Conservation (phyloP, 2,113 vertebrate genomes). For the Ciconia maguari region DNA sequence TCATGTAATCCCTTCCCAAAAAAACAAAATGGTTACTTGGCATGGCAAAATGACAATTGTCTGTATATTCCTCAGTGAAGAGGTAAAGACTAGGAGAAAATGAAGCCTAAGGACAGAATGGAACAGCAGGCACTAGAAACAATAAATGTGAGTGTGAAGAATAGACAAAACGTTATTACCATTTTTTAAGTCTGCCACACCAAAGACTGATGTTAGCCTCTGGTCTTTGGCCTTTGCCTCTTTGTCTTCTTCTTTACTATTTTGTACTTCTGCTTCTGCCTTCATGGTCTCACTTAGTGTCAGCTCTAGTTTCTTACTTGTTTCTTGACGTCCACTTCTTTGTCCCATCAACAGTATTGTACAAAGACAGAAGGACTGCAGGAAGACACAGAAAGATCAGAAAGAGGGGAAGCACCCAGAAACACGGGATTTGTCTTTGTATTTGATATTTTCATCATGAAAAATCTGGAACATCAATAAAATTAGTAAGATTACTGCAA, state of each 20-base stretch:
- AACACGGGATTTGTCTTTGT: background rate
- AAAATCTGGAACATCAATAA: background rate
- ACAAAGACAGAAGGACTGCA: background rate
- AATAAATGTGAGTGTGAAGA: background rate
- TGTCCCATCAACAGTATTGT: constrained; percentile 1
- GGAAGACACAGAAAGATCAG: background rate
- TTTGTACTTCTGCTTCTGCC: background rate
- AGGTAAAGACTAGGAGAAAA: background rate
- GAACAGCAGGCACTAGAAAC: background rate
- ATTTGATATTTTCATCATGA: background rate
- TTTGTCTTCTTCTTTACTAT: background rate
- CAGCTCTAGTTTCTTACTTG: background rate
- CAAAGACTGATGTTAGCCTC: background rate
- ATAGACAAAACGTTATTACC: background rate
- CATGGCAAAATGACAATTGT: background rate
- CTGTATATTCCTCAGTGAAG: background rate
- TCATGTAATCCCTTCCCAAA: background rate
- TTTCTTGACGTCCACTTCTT: background rate
- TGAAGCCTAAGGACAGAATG: background rate
- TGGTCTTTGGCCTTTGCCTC: background rate
- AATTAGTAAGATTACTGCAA: background rate
- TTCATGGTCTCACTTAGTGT: background rate
- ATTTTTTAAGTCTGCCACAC: constrained; percentile 56
- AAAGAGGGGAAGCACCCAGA: background rate
- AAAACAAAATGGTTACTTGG: background rate